A percentile compares a stretch with the other conserved stretches of the same genome.
These are phyloP conservation scores for Condylura cristata DNA, from an alignment of 2,113 vertebrate species.

Conservation along the genomic window DNA sequence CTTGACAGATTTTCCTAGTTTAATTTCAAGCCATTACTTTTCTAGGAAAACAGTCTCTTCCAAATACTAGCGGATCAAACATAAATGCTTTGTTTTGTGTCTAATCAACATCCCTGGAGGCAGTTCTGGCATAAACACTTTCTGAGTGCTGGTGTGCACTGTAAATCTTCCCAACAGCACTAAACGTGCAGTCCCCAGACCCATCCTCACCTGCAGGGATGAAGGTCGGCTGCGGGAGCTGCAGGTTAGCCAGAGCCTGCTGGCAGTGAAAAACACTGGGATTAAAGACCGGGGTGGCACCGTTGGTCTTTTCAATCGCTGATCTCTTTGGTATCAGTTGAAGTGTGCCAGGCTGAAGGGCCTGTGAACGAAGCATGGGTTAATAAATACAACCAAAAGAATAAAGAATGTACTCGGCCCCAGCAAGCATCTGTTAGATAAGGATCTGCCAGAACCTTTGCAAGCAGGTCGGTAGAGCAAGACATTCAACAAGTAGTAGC, in stretches of 20 bases:
- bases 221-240: slow-evolving; percentile 94
- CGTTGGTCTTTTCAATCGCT: slow-evolving; percentile 95
- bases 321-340: slow-evolving; percentile 96
- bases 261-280: slow-evolving; percentile 98
- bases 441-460: slow-evolving; percentile 68
- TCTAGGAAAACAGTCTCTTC: background rate
- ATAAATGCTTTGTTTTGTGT: slow-evolving; percentile 18
- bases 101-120: background rate
- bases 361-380: slow-evolving; percentile 87
- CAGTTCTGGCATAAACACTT: background rate
- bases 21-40: slow-evolving; percentile 1
- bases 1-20: slow-evolving; percentile 62
- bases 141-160: background rate
- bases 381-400: slow-evolving; percentile 71
- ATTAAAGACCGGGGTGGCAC: slow-evolving; percentile 93
- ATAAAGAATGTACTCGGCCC: slow-evolving; percentile 34
- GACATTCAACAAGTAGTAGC: background rate
- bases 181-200: background rate
- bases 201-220: slow-evolving; percentile 93
- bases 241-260: slow-evolving; percentile 97
- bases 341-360: slow-evolving; percentile 88
- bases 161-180: background rate
- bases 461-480: slow-evolving; percentile 52
- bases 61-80: background rate
- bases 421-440: slow-evolving; percentile 67